Evolutionary conservation across 1,140 invertebrate species (phyloP), one percentile per base, ranked within the genome.

Genomic region (Drosophila sucinea): DNA sequence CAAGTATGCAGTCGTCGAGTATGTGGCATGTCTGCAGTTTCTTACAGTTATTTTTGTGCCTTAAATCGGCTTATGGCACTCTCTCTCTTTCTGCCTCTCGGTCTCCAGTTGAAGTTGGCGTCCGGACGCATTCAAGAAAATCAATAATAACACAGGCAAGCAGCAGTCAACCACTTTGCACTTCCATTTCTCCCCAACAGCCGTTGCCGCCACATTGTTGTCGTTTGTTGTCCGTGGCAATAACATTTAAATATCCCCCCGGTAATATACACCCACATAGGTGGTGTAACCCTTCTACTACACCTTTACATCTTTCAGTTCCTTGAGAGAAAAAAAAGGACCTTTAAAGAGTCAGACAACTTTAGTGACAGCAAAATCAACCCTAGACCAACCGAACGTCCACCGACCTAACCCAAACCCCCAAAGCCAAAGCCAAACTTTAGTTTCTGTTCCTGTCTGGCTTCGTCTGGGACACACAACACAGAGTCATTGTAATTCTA

Each of bases 21-120:
- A 76, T 86, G 63, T 84, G 78, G 63, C 56, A 58, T 81, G 67
- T 63, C 79, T 70, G 67, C 63, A 73, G 66, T 77, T 72, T 72
- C 80, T 82, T 80, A 55, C 65, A 83, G 83, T 69, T 89, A 89
- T 86, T 86, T 86, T 83, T 81, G 73, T 72, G 77, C 77, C 70
- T 87, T 75, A 87, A 87, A 84, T 81, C 84, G 84, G 84, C 84
- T 87, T 87, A 87, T 72, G 66, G 41, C 77, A 75, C 76, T 67
- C 67, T 11, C 17, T 23, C 44, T 51, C 23, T 27, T 3, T 10
- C 2, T 51, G 23, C 1, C 23, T 51, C 17, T 17, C 4, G 8
- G 2, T 27, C 41, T 64, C 54, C 29, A 7, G 70, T 29, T 6
- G 44, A 35, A 47, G 58, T 41, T 54, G 69, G 71, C 55, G 55